phyloP scores from a whole-genome alignment of 2,888 invertebrate genomes.

The Tachina fera region DNA sequence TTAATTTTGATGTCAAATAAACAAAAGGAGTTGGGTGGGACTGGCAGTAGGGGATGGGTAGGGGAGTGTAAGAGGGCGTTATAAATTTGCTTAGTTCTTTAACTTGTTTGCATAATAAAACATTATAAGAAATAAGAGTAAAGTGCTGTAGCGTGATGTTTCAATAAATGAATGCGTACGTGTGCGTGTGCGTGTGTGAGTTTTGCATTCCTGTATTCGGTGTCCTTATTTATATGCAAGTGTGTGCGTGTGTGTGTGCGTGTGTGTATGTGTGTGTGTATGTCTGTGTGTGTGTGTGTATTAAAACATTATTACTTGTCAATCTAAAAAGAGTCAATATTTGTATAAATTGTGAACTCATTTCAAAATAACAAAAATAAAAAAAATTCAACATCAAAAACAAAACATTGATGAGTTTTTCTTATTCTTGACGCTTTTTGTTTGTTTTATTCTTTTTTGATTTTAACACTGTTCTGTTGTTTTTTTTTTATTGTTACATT shows the following conservation, averaged over 20 bases:
- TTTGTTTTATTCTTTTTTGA: not conserved
- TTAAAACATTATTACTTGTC: slow-evolving; percentile 63
- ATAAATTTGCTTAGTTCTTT: not conserved
- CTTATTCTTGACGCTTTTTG: not conserved
- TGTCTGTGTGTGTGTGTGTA: not conserved
- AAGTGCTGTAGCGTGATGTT: not conserved
- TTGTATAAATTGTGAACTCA: slow-evolving; percentile 60
- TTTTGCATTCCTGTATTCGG: not conserved
- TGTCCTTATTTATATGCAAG: not conserved
- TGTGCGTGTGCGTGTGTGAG: not conserved
- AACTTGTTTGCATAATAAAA: slow-evolving; percentile 8
- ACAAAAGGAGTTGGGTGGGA: not conserved
- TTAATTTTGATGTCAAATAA: slow-evolving; percentile 4
- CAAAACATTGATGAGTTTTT: slow-evolving; percentile 49
- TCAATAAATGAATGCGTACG: not conserved
- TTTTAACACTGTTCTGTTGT: not conserved
- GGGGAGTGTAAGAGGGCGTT: slow-evolving; percentile 6
- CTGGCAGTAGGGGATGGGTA: no score
- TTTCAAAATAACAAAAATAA: slow-evolving; percentile 47
- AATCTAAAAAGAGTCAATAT: slow-evolving; percentile 64
- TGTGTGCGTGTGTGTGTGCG: not conserved
- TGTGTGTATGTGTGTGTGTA: not conserved
- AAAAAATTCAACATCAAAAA: slow-evolving; percentile 54
- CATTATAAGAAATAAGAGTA: not conserved
- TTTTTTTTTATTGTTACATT: not conserved